A percentile compares a stretch with the other conserved stretches of the same genome.
Evolutionary conservation across 2,888 invertebrate species (phyloP).

Genomic region (Torymus texanus): DNA sequence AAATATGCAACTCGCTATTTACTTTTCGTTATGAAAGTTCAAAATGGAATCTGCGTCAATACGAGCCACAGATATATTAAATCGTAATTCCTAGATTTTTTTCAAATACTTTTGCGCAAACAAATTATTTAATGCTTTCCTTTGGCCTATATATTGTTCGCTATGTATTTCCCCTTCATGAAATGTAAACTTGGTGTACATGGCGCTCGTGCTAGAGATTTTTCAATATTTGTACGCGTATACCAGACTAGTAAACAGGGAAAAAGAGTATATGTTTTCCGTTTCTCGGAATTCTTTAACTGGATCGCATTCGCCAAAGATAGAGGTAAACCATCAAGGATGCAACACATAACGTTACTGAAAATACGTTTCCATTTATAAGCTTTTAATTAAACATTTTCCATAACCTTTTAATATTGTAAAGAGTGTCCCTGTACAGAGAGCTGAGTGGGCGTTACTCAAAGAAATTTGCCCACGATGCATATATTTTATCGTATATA

Average conservation of each 20-base stretch:
- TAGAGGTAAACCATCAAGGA: neutral
- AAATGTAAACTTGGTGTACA: neutral
- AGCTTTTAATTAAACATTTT: slow-evolving; percentile 11
- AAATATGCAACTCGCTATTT: no score
- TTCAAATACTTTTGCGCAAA: no score
- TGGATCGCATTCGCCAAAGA: slow-evolving; percentile 15
- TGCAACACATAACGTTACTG: neutral
- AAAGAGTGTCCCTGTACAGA: slow-evolving; percentile 1
- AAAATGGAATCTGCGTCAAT: no score
- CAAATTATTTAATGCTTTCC: no score
- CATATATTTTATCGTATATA: neutral
- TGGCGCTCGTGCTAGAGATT: neutral
- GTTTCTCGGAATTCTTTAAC: neutral
- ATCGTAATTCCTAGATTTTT: no score
- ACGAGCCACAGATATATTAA: no score
- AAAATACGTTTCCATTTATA: slow-evolving; percentile 21
- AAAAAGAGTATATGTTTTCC: slow-evolving; percentile 12
- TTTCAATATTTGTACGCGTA: slow-evolving; percentile 11
- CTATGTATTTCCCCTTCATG: neutral
- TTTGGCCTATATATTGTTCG: no score
- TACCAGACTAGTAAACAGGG: neutral
- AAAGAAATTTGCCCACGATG: neutral
- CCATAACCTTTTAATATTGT: neutral
- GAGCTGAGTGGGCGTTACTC: neutral
- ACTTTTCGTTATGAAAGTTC: no score